Base-by-base conservation (phyloP, 2,797 vertebrate genomes). In the Apogon hyalosoma region DNA sequence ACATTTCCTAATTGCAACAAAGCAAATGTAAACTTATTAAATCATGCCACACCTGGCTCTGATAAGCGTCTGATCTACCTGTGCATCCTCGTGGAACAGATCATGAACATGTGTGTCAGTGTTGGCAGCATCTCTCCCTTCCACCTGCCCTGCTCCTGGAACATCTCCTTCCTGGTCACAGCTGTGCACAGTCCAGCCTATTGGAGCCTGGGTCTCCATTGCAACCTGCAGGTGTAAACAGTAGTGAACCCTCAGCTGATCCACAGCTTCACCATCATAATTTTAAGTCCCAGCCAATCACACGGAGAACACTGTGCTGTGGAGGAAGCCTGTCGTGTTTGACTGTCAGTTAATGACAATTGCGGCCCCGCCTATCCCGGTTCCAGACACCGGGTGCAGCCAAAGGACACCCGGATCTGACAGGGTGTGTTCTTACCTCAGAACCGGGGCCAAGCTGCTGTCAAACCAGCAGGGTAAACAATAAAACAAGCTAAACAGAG, bases 61-160 rank as follows among this genome's bases (percentile, higher is more conserved):
- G 41, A 12, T 7, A 14, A 14, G 1, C 6, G 11, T 9, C 41
- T 6, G 9, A 39, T 58, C 7, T 88, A 98, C 97, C 96, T 97
- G 96, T 56, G 95, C 96, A 67, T 96, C 96, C 81, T 99, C 96
- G 0, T 97, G 96, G 88, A 99, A 99, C 77, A 99, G 93, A 59
- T 99, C 98, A 7, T 95, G 95, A 49, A 96, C 89, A 0, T 85
- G 90, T 0, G 90, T 62, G 56, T 55, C 82, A 5, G 63, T 78
- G 61, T 63, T 42, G 50, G 3, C 75, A 16, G 53, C 1, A 10
- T 45, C 47, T 24, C 11, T 48, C 1, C 8, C 47, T 1, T 60
- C 78, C 42, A 33, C 3, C 43, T 80, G 58, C 8, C 58, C 57
- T 43, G 77, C 59, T 0, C 21, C 21, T 24, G 4, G 2, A 24